Base-by-base conservation (phyloP, 2,113 vertebrate genomes). In the Rhea americana region DNA sequence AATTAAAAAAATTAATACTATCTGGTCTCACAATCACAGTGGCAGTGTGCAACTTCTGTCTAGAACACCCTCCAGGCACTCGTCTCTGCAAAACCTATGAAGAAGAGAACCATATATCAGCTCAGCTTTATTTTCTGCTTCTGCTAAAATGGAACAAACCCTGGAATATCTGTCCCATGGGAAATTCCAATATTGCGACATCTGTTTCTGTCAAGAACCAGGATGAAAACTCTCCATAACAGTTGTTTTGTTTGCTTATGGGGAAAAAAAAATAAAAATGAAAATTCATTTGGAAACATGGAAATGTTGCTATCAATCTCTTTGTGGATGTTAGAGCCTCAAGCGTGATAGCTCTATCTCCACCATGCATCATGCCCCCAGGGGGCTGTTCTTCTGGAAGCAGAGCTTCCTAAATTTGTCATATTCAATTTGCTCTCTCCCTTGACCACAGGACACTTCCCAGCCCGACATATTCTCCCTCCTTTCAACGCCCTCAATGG, bases 171-270 rank as follows among this genome's bases (percentile, higher is more conserved):
- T 79, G 66, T 90, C 94, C 68, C 80, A 25, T 48, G 88, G 72
- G 94, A 96, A 91, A 90, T 90, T 93, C 82, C 62, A 82, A 75
- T 91, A 75, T 88, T 93, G 66, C 48, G 90, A 83, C 94, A 94
- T 96, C 90, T 96, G 93, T 91, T 94, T 95, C 88, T 90, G 85
- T 88, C 92, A 91, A 89, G 71, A 93, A 67, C 75, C 30, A 66
- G 48, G 18, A 56, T 90, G 74, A 88, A 90, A 90, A 84, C 77
- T 81, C 76, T 80, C 56, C 24, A 17, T 61, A 94, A 68, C 20
- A 6, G 13, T 93, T 93, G 75, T 9, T 93, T 86, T 90, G 73
- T 93, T 94, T 94, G 51, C 22, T 90, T 91, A 78, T 48, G 19
- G 37, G 66, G 30, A 45, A 17, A 79, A 82, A 83, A 75, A 16